phyloP scores from a whole-genome alignment of 2,113 vertebrate genomes.

The Labeo rohita region DNA sequence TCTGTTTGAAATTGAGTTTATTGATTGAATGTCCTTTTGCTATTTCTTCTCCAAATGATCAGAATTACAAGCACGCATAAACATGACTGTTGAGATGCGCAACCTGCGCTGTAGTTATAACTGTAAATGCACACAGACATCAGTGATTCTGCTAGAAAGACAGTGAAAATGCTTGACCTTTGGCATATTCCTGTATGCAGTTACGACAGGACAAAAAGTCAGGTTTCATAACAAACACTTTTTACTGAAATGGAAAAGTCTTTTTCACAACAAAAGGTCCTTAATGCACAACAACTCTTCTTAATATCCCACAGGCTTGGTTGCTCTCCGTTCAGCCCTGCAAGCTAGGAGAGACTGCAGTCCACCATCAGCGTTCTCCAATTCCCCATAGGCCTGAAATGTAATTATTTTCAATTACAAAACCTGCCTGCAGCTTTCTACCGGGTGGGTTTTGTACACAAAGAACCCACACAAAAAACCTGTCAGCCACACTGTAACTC shows the following conservation, averaged over 20 bases:
- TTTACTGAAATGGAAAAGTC: conserved; percentile 19
- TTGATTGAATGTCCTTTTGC: conserved; percentile 37
- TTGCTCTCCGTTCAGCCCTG: conserved; percentile 30
- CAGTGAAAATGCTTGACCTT: conserved; percentile 6
- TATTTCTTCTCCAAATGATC: not conserved
- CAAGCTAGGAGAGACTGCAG: conserved; percentile 28
- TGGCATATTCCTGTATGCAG: not conserved
- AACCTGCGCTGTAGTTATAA: not conserved
- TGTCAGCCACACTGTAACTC: conserved; percentile 5
- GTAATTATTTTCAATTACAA: conserved; percentile 69
- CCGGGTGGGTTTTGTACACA: conserved; percentile 45
- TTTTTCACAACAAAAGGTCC: conserved; percentile 8
- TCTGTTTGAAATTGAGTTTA: conserved; percentile 30
- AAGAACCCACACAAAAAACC: conserved; percentile 37
- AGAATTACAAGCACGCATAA: not conserved
- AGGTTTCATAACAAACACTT: conserved; percentile 18
- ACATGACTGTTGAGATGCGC: not conserved
- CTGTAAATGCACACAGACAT: not conserved
- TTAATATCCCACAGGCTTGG: conserved; percentile 29
- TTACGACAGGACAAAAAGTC: conserved; percentile 22
- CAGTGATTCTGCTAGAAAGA: not conserved
- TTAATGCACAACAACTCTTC: conserved; percentile 24
- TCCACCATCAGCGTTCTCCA: conserved; percentile 61
- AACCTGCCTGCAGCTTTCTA: conserved; percentile 55
- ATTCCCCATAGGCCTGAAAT: conserved; percentile 64